phyloP scores from a whole-genome alignment of 92 coral and sea anemone species.

The Siderastrea radians region DNA sequence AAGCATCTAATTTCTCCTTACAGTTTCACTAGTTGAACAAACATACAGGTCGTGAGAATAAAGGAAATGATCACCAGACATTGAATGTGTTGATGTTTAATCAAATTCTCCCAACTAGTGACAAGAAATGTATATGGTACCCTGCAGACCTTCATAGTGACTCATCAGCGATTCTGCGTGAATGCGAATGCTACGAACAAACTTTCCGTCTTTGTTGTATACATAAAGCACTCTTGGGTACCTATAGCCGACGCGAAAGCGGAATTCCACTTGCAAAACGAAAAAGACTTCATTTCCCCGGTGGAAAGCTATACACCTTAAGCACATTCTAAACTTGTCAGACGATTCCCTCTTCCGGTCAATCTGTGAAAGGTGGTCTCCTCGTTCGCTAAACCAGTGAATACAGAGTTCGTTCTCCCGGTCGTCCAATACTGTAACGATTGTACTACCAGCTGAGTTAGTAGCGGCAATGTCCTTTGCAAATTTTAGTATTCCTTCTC shows the following conservation, averaged over 20 bases:
- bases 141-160: too few relatives aligned
- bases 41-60: too few relatives aligned
- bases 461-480: slow-evolving; percentile 46
- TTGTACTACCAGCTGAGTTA: slow-evolving; percentile 4
- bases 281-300: neutral
- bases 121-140: too few relatives aligned
- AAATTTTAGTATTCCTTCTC: slow-evolving; percentile 12
- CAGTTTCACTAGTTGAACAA: too few relatives aligned
- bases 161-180: slow-evolving; percentile 20
- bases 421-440: slow-evolving; percentile 21
- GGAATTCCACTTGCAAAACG: slow-evolving; percentile 30
- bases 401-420: slow-evolving; percentile 25
- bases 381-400: slow-evolving; percentile 40
- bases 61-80: too few relatives aligned
- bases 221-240: slow-evolving; percentile 24
- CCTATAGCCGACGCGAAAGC: slow-evolving; percentile 12
- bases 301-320: slow-evolving; percentile 34
- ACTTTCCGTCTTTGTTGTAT: slow-evolving; percentile 41
- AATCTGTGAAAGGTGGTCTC: slow-evolving; percentile 31
- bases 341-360: neutral
- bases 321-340: neutral
- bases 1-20: too few relatives aligned
- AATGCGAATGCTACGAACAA: slow-evolving; percentile 40
- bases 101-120: too few relatives aligned
- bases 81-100: too few relatives aligned